Base-by-base conservation (phyloP, 2,113 vertebrate species). In the Lagenorhynchus albirostris region DNA sequence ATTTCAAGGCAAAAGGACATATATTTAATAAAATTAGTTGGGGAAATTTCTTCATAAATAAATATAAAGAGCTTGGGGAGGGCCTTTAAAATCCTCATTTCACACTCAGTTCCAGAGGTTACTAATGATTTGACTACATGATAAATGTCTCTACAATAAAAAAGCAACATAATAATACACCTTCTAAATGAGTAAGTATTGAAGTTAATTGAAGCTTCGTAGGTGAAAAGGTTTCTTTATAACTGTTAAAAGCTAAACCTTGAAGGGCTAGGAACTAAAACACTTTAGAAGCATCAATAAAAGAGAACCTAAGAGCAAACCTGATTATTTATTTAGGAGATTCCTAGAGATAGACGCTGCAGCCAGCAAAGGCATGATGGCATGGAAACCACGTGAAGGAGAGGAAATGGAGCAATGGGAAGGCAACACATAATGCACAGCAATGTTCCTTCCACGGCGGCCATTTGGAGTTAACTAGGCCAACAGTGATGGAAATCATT, bases 1-100 rank as follows among this genome's bases (percentile, higher is more conserved):
- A 83, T 33, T 79, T 94, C 36, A 36, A 86, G 67, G 36, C 8
- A 65, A 89, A 91, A 93, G 15, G n/a, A 86, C 12, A 74, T 26
- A 63, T 20, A 47, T 94, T 93, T 94, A 94, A 91, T 91, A 82
- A 96, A 81, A 95, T 86, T 31, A 67, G 10, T 71, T 89, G 25
- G 70, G 38, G 47, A 95, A 50, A 71, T 58, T 47, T 89, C 60
- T 82, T 74, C 68, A 62, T 73, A 89, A 79, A 50, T 80, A 76
- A 82, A 95, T 68, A 33, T 47, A 71, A 92, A 89, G 29, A 60
- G 5, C 25, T 29, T 79, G 17, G 10, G 31, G 31, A 41, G 6
- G 23, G 68, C 15, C 8, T 85, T 92, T 81, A 83, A 80, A 91
- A 94, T 53, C 20, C 3, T 47, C 38, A 74, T 82, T 95, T 96